phyloP scores from a whole-genome alignment of 2,888 invertebrate species.

The Pristionchus japonicus region DNA sequence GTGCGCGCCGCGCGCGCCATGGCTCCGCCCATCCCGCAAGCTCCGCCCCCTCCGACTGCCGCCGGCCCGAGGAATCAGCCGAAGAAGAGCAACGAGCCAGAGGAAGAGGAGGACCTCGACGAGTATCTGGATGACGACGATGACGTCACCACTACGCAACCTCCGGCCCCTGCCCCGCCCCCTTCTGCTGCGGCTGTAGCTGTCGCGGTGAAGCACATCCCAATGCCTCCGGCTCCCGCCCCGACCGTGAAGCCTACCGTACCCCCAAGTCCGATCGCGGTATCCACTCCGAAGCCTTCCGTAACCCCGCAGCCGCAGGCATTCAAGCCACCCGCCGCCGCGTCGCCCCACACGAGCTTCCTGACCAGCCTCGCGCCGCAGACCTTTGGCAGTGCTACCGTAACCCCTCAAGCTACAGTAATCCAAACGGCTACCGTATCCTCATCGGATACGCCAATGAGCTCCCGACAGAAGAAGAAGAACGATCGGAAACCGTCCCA shows the following conservation, averaged over 20 bases:
- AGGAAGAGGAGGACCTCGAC: neutral
- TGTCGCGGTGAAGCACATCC: neutral
- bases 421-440: neutral
- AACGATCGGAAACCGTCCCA: neutral
- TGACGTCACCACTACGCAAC: neutral
- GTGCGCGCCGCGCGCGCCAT: neutral
- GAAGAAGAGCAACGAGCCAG: no score
- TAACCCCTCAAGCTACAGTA: neutral
- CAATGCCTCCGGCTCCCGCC: neutral
- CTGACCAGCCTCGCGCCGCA: neutral
- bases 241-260: neutral
- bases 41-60: neutral
- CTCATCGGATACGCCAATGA: neutral
- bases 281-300: neutral
- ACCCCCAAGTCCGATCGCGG: neutral
- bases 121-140: neutral
- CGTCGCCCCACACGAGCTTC: neutral
- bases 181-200: no score
- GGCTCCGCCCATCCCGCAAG: neutral
- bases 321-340: neutral
- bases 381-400: neutral
- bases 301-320: neutral
- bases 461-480: neutral
- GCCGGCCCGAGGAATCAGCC: neutral
- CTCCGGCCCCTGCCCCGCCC: no score